Percentiles rank a stretch among this genome's conserved stretches.
Evolutionary conservation across 2,113 vertebrate species (phyloP).

Genomic region (Cygnus atratus): DNA sequence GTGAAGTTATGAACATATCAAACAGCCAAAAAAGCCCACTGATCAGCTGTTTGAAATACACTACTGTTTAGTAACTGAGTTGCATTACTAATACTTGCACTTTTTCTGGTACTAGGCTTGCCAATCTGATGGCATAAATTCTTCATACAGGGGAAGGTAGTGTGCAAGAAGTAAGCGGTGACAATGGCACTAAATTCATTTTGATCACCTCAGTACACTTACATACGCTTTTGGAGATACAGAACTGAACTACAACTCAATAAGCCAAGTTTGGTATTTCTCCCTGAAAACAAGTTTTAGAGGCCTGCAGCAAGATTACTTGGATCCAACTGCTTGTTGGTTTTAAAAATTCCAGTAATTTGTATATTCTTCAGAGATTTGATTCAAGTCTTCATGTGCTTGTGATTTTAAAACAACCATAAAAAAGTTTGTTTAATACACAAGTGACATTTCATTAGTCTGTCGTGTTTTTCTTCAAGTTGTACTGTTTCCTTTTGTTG

Average conservation of each 20-base stretch:
- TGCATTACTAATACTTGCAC: neutral
- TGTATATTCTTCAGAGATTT: neutral
- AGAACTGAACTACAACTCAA: neutral
- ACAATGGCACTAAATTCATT: neutral
- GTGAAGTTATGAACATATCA: neutral
- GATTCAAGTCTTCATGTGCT: neutral
- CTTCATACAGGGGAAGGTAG: neutral
- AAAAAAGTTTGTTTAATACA: neutral
- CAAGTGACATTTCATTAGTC: neutral
- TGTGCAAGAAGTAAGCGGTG: neutral
- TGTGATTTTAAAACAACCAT: neutral
- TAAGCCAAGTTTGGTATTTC: neutral
- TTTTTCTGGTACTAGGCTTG: neutral
- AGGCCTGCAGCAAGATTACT: neutral
- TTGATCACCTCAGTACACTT: accelerated
- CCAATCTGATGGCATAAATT: neutral
- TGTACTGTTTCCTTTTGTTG: neutral
- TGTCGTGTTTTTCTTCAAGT: neutral
- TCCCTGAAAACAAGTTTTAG: neutral
- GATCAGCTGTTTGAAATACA: neutral
- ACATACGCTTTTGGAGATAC: neutral
- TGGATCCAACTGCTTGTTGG: accelerated
- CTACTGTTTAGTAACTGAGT: accelerated
- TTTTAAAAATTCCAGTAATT: neutral
- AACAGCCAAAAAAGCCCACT: neutral